Conservation (phyloP, 2,888 invertebrate species). For the Fissipunctia ypsillon region DNA sequence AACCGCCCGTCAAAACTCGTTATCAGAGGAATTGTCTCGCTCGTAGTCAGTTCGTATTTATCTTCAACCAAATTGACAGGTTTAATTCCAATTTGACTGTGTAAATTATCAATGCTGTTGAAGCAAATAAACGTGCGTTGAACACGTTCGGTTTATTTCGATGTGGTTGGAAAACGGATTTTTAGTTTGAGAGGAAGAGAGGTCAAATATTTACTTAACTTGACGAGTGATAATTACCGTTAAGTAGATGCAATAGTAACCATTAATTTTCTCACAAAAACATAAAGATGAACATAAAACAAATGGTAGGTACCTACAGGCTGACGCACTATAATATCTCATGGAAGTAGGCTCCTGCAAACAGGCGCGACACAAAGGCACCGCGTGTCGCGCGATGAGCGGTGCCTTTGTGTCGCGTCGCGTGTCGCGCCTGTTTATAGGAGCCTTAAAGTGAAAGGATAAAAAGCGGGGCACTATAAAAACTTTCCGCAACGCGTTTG, state of each 20-base stretch:
- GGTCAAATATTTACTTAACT: too few species aligned
- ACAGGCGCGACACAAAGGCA: too few species aligned
- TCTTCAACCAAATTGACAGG: constrained; percentile 52
- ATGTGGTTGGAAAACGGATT: not conserved
- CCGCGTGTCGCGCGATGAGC: too few species aligned
- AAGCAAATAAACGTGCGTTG: constrained; percentile 5
- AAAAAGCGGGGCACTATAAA: constrained; percentile 23
- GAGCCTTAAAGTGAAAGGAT: not conserved
- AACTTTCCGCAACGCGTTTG: constrained; percentile 12
- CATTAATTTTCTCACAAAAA: not conserved
- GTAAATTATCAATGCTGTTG: constrained; percentile 21
- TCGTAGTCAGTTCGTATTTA: constrained; percentile 46
- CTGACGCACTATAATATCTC: constrained; percentile 7
- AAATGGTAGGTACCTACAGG: not conserved
- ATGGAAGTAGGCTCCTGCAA: too few species aligned
- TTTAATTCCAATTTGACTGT: constrained; percentile 46
- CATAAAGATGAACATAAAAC: constrained; percentile 1
- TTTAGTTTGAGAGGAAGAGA: not conserved
- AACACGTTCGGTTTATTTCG: constrained; percentile 6
- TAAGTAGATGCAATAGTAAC: not conserved
- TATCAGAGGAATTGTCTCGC: constrained; percentile 53
- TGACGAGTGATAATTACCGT: not conserved
- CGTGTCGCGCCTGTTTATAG: too few species aligned
- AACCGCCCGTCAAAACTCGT: constrained; percentile 60
- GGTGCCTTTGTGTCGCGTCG: too few species aligned